phyloP scores from a whole-genome alignment of 1,140 invertebrate genomes.

The Onthophagus taurus region DNA sequence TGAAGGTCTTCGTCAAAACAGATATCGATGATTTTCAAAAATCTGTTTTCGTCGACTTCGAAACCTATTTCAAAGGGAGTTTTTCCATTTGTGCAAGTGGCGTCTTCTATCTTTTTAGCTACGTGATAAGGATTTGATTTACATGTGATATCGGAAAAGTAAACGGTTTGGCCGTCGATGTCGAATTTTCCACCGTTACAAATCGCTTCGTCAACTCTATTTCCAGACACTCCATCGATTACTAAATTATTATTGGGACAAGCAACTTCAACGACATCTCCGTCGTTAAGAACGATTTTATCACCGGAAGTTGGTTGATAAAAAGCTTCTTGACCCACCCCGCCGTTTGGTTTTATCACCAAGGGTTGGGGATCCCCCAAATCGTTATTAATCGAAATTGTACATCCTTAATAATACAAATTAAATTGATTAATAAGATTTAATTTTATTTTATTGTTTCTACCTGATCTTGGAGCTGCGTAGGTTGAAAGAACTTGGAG shows the following conservation, averaged over 20 bases:
- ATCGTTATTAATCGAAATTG: conserved; percentile 12
- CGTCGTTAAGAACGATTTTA: conserved; percentile 2
- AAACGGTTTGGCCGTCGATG: conserved; percentile 6
- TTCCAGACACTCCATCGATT: background rate
- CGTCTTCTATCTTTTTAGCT: conserved; percentile 16
- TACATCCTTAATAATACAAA: conserved; percentile 14
- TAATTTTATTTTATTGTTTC: background rate
- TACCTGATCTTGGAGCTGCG: no score
- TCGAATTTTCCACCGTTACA: conserved; percentile 10
- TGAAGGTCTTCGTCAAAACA: conserved; percentile 25
- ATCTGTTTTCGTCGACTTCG: conserved; percentile 17
- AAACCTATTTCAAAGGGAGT: conserved; percentile 33
- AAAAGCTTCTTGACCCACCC: conserved; percentile 6
- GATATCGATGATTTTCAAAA: conserved; percentile 20
- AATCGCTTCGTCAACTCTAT: conserved; percentile 7
- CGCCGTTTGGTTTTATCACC: conserved; percentile 8
- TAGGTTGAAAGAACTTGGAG: no score
- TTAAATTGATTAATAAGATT: background rate
- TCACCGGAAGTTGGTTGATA: conserved; percentile 5
- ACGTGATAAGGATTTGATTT: conserved; percentile 9
- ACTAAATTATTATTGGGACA: conserved; percentile 19
- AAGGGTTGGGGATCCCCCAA: conserved; percentile 12
- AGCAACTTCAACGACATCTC: conserved; percentile 16
- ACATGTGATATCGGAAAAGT: conserved; percentile 18
- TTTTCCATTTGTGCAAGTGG: conserved; percentile 24